Conservation (phyloP, 2,113 vertebrate genomes). For the Oncorhynchus kisutch region DNA sequence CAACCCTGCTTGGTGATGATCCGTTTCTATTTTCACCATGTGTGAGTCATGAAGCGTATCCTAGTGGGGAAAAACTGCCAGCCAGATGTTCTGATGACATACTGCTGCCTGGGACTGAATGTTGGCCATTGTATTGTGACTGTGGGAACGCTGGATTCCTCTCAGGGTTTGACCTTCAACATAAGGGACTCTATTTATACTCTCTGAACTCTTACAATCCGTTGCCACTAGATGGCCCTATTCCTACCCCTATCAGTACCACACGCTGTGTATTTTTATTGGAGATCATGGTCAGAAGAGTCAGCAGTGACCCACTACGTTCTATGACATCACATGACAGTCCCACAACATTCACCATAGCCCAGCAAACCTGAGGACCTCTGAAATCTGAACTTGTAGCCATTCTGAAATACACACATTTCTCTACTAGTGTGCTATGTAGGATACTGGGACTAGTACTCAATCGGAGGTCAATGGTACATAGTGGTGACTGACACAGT, state of each 20-base stretch:
- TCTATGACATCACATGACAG: neutral
- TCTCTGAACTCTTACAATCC: constrained; percentile 4
- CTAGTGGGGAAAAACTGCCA: neutral
- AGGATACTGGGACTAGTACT: too few species aligned
- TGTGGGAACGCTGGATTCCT: neutral
- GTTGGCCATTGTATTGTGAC: neutral
- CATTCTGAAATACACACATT: too few species aligned
- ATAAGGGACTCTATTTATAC: constrained; percentile 12
- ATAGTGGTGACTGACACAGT: neutral
- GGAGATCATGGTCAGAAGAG: constrained; percentile 3
- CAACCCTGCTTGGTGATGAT: neutral
- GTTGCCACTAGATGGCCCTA: constrained; percentile 21
- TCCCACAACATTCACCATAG: neutral
- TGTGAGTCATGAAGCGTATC: neutral
- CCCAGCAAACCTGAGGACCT: neutral
- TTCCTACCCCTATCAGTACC: neutral
- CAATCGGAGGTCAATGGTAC: too few species aligned
- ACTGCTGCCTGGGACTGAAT: neutral
- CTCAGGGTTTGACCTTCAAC: constrained; percentile 23
- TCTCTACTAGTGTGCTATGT: too few species aligned
- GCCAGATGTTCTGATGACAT: neutral
- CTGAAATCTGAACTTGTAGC: neutral
- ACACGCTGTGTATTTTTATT: neutral
- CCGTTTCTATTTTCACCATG: neutral
- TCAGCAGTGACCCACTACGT: constrained; percentile 2